Base-by-base conservation (phyloP, 1,140 invertebrate genomes). In the Seison nebaliae region DNA sequence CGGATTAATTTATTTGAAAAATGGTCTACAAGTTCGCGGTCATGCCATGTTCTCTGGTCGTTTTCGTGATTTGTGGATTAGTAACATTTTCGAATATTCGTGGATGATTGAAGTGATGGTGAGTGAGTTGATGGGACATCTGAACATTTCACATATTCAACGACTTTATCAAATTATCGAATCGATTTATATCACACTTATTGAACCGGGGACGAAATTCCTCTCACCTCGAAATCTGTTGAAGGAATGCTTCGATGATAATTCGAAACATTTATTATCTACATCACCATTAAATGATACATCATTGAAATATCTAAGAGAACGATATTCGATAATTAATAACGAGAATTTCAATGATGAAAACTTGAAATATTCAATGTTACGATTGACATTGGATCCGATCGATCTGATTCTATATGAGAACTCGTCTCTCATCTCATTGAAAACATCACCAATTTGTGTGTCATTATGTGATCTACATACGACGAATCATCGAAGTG, bases 1-100 rank as follows among this genome's bases (percentile, higher is more conserved):
- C 48, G 48, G 76, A 38, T 59, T 67, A 1, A 62, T 57, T 16
- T 68, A 68, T 38, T 72, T 77, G 31, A 62, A 67, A 45, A 76
- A 80, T 57, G 79, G 76, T 1, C 65, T 86, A 20, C 77, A 84
- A 62, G 65, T 81, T 26, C 64, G 83, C 45, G 88, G 84, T 2
- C 81, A 94, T 59, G 86, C 81, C 2, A 83, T 94, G 72, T 94
- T 93, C 54, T 93, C 83, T 43, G 74, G 79, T 46, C 70, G n/a
- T n/a, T n/a, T n/a, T n/a, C n/a, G 77, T 40, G 80, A 79, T 28
- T 59, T 84, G 31, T 59, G 88, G 15, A 78, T 84, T 49, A 72
- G 81, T 54, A 84, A 93, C 51, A 91, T 83, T 0, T 53, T 93
- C 5, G 88, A 96, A 53, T 96, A 96, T 57, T 79, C 74, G 0